These are phyloP conservation scores for Pyrocephalus nanus DNA, from an alignment of 2,797 vertebrate species.

Conservation along the genomic window DNA sequence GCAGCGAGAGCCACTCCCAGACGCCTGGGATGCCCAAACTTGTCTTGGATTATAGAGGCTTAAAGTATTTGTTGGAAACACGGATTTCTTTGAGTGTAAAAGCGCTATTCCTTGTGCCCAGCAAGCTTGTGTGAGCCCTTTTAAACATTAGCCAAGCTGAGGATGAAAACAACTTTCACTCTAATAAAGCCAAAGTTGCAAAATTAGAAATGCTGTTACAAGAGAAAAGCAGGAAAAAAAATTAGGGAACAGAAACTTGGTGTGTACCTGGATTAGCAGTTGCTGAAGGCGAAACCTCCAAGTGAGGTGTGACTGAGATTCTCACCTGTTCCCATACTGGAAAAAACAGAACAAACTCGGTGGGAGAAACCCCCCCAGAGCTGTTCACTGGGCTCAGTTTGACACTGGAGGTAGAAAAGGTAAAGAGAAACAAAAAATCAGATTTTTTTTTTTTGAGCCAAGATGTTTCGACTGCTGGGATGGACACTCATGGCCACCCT, in stretches of 20 bases:
- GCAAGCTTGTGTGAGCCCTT: neutral
- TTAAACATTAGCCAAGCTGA: neutral
- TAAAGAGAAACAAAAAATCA: neutral
- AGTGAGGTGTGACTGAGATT: neutral
- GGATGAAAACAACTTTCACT: neutral
- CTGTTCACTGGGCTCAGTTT: no score
- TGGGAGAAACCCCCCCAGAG: neutral
- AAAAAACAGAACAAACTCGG: neutral
- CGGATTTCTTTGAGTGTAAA: neutral
- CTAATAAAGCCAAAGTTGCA: neutral
- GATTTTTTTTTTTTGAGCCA: neutral
- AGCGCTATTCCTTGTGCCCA: neutral
- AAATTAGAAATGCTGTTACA: neutral
- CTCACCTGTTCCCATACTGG: neutral
- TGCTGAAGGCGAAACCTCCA: neutral
- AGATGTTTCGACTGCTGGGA: neutral
- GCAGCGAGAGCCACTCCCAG: neutral
- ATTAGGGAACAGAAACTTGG: neutral
- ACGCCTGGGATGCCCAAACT: conserved; percentile 3
- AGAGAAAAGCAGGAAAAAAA: neutral
- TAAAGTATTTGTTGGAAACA: conserved; percentile 10
- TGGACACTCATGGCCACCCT: rapidly evolving
- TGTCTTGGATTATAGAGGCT: neutral
- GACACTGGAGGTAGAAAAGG: neutral
- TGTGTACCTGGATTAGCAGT: neutral